Evolutionary conservation across 2,797 vertebrate species (phyloP).

Genomic region (Euphonia xanthogaster): DNA sequence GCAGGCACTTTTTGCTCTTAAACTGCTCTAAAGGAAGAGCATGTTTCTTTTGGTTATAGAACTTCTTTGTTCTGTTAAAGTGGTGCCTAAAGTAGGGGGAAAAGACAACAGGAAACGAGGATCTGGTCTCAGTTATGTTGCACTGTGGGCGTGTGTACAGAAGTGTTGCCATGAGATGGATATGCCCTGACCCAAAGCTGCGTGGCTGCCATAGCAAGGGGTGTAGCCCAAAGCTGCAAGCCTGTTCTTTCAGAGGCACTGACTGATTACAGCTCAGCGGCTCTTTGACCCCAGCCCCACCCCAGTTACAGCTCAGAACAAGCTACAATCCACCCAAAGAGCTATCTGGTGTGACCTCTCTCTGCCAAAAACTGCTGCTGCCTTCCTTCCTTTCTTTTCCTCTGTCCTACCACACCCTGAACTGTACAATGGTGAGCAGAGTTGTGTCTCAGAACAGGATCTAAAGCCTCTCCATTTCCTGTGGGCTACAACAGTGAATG

Average conservation of each 20-base stretch:
- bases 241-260: neutral
- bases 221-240: neutral
- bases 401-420: neutral
- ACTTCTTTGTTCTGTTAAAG: neutral
- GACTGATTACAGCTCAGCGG: neutral
- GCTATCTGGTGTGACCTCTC: neutral
- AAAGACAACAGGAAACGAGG: neutral
- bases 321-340: neutral
- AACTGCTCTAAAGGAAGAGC: neutral
- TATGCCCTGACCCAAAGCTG: neutral
- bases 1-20: neutral
- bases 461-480: neutral
- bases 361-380: neutral
- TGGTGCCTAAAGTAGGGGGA: neutral
- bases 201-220: neutral
- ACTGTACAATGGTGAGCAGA: neutral
- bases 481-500: neutral
- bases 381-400: neutral
- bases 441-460: neutral
- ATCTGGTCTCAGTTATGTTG: neutral
- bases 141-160: fast-evolving
- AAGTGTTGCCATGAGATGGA: neutral
- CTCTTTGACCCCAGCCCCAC: neutral
- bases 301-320: neutral
- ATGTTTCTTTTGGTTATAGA: neutral